Base-by-base conservation (phyloP, 2,113 vertebrate species). In the Chionodraco myersi region DNA sequence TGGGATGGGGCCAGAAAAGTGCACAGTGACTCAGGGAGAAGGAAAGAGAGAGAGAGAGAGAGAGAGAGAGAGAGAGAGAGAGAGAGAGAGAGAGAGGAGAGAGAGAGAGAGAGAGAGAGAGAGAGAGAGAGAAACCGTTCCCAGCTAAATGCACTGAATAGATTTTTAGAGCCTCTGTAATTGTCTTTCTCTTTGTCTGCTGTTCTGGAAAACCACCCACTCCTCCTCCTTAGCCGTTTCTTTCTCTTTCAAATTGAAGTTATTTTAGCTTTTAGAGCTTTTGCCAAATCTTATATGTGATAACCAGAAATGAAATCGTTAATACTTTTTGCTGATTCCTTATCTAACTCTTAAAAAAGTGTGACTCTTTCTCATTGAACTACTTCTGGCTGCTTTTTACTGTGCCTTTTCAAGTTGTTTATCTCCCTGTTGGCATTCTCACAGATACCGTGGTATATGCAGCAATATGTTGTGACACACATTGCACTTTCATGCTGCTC, bases 131-230 rank as follows among this genome's bases (percentile, higher is more conserved):
- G 48, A 66, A 78, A 78, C 30, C 1, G 75, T 88, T 91, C 83
- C 72, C 75, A 86, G 76, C 51, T 79, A 85, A 89, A 86, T 74
- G 44, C 79, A 79, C 30, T 84, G 70, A 89, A 89, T 84, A 70
- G 80, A 84, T 88, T 87, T 86, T 75, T 72, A 65, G 75, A 88
- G 77, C 73, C 54, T 81, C 79, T 79, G 75, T 89, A 85, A 89
- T 89, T 89, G 87, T 91, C 77, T 85, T 86, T 87, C 57, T 88
- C 70, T 80, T 65, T 90, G 80, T 88, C 68, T 75, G 66, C 61
- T 77, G 70, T 88, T 51, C 80, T 84, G 77, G 64, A 90, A 92
- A 91, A 83, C 57, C 58, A 83, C 77, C 12, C 61, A 80, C 80
- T 86, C 69, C 51, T 62, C 83, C 57, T 72, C 65, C 67, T 84